Base-by-base conservation (phyloP, 2,113 vertebrate species). In the Menura novaehollandiae region DNA sequence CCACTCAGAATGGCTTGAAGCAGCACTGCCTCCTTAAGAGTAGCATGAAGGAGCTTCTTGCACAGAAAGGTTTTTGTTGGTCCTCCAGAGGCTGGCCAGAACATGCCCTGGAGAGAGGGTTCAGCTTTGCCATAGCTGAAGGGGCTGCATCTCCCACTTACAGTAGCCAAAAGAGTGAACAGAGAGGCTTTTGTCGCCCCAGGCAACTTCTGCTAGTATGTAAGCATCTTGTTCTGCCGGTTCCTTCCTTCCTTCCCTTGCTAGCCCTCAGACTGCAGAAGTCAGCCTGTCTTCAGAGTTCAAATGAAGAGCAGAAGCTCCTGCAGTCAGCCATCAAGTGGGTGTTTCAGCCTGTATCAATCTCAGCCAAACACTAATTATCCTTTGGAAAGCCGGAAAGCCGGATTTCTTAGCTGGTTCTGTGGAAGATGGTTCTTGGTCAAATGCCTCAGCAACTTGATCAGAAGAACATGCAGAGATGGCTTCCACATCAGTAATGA, bases 21-120 rank as follows among this genome's bases (percentile, higher is more conserved):
- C 59, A 78, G 67, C 73, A 23, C 8, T 49, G 88, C 66, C 28
- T 91, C 39, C n/a, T 3, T 23, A 14, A 13, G n/a, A 55, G 30
- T 1, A 20, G 19, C 0, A 0, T 18, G 62, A 51, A 85, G 68
- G 39, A 87, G 47, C 28, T 73, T 26, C 63, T 63, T 84, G 64
- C 91, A 93, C 91, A 96, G 89, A 87, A 88, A 53, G 44, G 80
- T 69, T 92, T 94, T 94, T 95, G 93, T 95, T 9, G 5, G 33
- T 43, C 56, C 49, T 76, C 10, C 47, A 24, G 22, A n/a, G 43
- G 55, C 62, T 74, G 64, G 46, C 82, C 68, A 68, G 88, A 63
- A 9, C 78, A 24, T 2, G 55, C 37, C 32, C 84, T 4, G 11
- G 30, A 75, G 85, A 74, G 32, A 73, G 75, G 47, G 49, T 53